These are phyloP conservation scores for Ctenoplectra terminalis DNA, from an alignment of 1,140 invertebrate species.

Conservation along the genomic window DNA sequence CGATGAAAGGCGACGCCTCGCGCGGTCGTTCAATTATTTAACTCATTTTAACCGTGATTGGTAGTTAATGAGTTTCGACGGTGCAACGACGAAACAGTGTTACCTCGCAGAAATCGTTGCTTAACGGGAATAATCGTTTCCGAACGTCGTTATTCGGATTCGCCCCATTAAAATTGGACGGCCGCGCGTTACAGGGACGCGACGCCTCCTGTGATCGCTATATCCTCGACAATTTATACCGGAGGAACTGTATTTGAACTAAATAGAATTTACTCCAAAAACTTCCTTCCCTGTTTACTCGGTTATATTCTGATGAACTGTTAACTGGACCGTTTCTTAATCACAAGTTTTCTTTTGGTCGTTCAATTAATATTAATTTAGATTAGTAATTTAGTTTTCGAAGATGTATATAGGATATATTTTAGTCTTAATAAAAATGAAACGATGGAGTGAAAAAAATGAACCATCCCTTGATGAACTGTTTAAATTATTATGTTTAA, in stretches of 20 bases:
- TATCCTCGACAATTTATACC: neutral
- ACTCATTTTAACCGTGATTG: slow-evolving; percentile 34
- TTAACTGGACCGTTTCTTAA: too few species aligned
- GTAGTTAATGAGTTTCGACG: slow-evolving; percentile 28
- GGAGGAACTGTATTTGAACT: neutral
- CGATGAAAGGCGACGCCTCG: slow-evolving; percentile 1
- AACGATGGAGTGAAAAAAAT: too few species aligned
- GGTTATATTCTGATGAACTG: too few species aligned
- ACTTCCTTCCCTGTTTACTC: too few species aligned
- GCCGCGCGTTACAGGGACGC: neutral
- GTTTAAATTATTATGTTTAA: too few species aligned
- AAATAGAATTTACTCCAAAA: neutral
- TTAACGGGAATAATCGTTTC: slow-evolving; percentile 20
- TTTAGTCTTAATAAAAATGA: too few species aligned
- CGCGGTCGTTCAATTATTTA: slow-evolving; percentile 22
- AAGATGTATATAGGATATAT: too few species aligned
- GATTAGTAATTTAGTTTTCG: too few species aligned
- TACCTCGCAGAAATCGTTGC: slow-evolving; percentile 21
- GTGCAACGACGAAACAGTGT: slow-evolving; percentile 10
- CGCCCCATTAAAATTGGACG: slow-evolving; percentile 13
- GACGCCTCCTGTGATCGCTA: neutral
- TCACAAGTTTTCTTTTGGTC: too few species aligned
- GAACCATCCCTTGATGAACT: too few species aligned
- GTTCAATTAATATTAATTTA: too few species aligned
- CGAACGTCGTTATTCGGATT: slow-evolving; percentile 19